Conservation (phyloP, 2,888 invertebrate species). For the Clivina fossor region DNA sequence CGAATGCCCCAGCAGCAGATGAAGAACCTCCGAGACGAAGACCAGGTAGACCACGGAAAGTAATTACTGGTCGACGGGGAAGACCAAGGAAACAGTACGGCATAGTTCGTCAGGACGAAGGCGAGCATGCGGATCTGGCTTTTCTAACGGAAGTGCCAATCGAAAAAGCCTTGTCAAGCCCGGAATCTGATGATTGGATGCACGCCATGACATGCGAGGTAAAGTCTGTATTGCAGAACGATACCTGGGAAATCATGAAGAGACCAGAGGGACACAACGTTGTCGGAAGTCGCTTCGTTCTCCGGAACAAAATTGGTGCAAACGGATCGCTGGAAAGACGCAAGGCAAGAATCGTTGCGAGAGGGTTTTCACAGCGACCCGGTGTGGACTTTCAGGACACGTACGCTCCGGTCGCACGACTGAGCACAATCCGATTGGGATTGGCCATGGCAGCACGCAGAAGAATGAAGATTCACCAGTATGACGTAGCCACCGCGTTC, state of each 20-base stretch:
- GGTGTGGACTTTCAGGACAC: slow-evolving; percentile 41
- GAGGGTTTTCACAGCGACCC: slow-evolving; percentile 42
- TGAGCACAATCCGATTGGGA: slow-evolving; percentile 20
- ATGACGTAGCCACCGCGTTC: too few species aligned
- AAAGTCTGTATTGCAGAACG: slow-evolving; percentile 16
- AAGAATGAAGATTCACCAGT: slow-evolving; percentile 18
- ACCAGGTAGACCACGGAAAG: too few species aligned
- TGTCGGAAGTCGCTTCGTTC: slow-evolving; percentile 21
- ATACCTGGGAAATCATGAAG: slow-evolving; percentile 26
- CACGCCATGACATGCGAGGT: too few species aligned
- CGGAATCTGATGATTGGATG: slow-evolving; percentile 8
- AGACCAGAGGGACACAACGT: slow-evolving; percentile 3
- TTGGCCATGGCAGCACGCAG: slow-evolving; percentile 12
- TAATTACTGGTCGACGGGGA: too few species aligned
- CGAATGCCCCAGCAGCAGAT: too few species aligned
- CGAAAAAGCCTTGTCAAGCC: neutral
- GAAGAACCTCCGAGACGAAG: too few species aligned
- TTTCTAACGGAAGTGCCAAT: slow-evolving; percentile 4
- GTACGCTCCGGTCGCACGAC: slow-evolving; percentile 42
- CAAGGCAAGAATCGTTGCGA: slow-evolving; percentile 40
- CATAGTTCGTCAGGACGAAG: too few species aligned
- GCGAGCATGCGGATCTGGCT: too few species aligned
- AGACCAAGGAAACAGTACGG: too few species aligned
- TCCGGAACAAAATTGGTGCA: slow-evolving; percentile 22
- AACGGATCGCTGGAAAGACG: slow-evolving; percentile 7